Conservation (phyloP, 2,797 vertebrate genomes). For the Allobates femoralis region DNA sequence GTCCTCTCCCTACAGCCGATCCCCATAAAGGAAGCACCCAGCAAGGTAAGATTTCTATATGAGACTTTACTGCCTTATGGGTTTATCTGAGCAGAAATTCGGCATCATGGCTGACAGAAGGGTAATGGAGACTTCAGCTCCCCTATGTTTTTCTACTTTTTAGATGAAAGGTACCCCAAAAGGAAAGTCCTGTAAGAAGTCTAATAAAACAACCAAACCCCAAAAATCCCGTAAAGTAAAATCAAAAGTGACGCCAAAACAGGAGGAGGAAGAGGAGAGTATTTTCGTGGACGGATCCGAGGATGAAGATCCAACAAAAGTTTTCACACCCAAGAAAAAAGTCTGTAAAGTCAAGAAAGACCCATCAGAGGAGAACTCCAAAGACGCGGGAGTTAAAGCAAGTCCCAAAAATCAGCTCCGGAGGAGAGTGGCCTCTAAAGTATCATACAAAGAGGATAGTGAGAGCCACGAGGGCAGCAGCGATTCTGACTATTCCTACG, state of each 20-base stretch:
- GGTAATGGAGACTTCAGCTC: neutral
- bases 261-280: conserved; percentile 6
- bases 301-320: conserved; percentile 65
- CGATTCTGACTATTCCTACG: conserved; percentile 76
- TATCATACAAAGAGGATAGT: conserved; percentile 91
- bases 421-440: conserved; percentile 84
- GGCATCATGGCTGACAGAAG: neutral
- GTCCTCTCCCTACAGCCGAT: conserved; percentile 92
- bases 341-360: conserved; percentile 65
- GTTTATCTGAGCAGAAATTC: neutral
- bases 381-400: conserved; percentile 63
- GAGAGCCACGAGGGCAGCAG: conserved; percentile 74
- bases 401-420: conserved; percentile 77
- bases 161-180: conserved; percentile 70
- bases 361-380: conserved; percentile 27
- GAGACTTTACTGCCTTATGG: neutral
- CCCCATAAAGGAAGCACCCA: conserved; percentile 80
- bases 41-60: conserved; percentile 77
- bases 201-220: conserved; percentile 64
- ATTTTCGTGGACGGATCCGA: conserved; percentile 22
- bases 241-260: conserved; percentile 63
- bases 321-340: neutral
- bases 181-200: conserved; percentile 52
- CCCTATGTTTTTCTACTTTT: conserved; percentile 23
- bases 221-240: conserved; percentile 54